Conservation (phyloP, 2,113 vertebrate genomes). For the Varanus komodoensis region DNA sequence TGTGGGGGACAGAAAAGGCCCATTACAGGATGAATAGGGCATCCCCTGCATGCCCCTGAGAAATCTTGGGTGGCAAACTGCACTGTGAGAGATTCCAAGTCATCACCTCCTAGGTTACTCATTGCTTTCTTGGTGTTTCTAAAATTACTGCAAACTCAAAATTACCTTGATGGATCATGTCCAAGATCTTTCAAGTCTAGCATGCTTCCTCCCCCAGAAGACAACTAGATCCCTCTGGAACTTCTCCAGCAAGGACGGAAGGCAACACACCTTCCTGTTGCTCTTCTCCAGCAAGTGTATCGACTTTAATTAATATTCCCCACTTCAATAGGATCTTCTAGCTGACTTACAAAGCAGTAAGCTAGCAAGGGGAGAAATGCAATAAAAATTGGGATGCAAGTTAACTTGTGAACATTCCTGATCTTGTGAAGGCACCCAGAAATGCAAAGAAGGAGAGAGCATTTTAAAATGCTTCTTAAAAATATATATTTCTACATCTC, state of each 20-base stretch:
- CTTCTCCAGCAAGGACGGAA: not conserved
- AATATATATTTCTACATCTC: no score
- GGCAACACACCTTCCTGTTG: not conserved
- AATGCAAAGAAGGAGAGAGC: no score
- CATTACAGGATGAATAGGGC: not conserved
- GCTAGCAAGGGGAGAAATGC: no score
- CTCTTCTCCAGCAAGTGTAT: not conserved
- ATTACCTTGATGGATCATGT: not conserved
- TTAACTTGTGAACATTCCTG: no score
- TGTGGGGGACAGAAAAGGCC: not conserved
- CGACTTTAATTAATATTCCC: not conserved
- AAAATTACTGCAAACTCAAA: not conserved
- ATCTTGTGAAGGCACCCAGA: no score
- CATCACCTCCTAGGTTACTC: not conserved
- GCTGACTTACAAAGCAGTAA: no score
- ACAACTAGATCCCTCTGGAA: not conserved
- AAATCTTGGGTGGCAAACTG: not conserved
- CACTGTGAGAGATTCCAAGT: constrained; percentile 24
- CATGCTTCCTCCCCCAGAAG: no score
- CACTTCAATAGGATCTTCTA: no score
- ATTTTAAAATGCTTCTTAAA: no score
- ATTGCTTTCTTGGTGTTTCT: not conserved
- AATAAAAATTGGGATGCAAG: no score
- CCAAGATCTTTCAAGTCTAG: not conserved
- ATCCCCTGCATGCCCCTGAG: not conserved